Evolutionary conservation across 1,140 invertebrate genomes (phyloP).

Genomic region (Aleiodes sp.): DNA sequence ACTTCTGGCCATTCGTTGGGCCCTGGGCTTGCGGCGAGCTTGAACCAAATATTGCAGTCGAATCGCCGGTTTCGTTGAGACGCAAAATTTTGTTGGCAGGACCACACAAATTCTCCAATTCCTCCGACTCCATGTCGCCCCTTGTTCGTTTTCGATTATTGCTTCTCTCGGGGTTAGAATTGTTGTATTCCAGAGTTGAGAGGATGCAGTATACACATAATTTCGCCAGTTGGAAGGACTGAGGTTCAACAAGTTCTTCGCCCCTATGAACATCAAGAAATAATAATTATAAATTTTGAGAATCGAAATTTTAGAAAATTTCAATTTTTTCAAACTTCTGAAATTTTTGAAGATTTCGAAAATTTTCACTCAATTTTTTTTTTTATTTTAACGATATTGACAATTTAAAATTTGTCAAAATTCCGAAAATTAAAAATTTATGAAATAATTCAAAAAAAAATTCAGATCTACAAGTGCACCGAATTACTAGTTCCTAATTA

Average conservation of each 20-base stretch:
- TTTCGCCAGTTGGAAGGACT: slow-evolving; percentile 77
- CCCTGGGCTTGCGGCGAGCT: slow-evolving; percentile 68
- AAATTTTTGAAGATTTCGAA: too few relatives aligned
- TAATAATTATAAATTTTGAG: too few relatives aligned
- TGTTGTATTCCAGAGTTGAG: slow-evolving; percentile 75
- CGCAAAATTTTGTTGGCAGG: slow-evolving; percentile 73
- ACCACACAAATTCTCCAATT: slow-evolving; percentile 68
- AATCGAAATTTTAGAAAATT: too few relatives aligned
- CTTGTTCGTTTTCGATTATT: slow-evolving; percentile 70
- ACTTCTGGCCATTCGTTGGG: slow-evolving; percentile 59
- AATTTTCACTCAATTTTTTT: too few relatives aligned
- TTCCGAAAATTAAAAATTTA: too few relatives aligned
- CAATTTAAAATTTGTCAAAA: too few relatives aligned
- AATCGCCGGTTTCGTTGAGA: slow-evolving; percentile 71
- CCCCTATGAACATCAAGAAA: slow-evolving; percentile 58
- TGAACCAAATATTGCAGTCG: slow-evolving; percentile 66
- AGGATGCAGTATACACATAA: slow-evolving; percentile 81
- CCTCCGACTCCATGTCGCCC: slow-evolving; percentile 71
- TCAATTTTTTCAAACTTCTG: too few relatives aligned
- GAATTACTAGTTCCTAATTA: too few relatives aligned
- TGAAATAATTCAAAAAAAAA: too few relatives aligned
- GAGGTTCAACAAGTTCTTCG: slow-evolving; percentile 78
- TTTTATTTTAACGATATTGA: too few relatives aligned
- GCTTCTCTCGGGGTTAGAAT: slow-evolving; percentile 62
- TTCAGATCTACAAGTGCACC: too few relatives aligned